Percentiles rank a stretch among this genome's conserved stretches.
Conservation (phyloP, 2,797 vertebrate species). For the Lithobates sylvaticus region DNA sequence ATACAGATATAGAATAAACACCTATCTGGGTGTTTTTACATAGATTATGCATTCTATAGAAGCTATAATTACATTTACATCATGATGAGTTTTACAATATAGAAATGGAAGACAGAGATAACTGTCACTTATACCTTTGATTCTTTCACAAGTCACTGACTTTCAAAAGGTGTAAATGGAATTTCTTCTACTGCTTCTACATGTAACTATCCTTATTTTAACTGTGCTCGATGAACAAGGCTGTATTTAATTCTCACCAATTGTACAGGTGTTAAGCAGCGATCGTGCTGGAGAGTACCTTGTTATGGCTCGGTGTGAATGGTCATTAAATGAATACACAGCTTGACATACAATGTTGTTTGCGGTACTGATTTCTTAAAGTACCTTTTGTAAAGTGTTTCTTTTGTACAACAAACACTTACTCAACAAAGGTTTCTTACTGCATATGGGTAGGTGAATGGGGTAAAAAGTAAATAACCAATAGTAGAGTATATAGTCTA, state of each 20-base stretch:
- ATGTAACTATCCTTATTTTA: slow-evolving; percentile 40
- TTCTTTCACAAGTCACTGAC: slow-evolving; percentile 24
- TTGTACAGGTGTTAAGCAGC: slow-evolving; percentile 41
- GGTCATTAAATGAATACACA: slow-evolving; percentile 28
- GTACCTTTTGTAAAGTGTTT: no score
- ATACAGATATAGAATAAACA: no score
- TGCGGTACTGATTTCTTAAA: not conserved
- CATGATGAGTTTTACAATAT: slow-evolving; percentile 9
- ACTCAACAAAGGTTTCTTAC: no score
- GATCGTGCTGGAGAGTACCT: not conserved
- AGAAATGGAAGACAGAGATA: slow-evolving; percentile 8
- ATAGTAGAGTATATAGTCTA: no score
- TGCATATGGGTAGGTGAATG: no score
- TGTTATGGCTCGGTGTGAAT: slow-evolving; percentile 18
- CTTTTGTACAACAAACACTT: slow-evolving; percentile 1
- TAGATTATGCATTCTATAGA: not conserved
- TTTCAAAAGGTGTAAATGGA: slow-evolving; percentile 36
- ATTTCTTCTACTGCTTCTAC: slow-evolving; percentile 17
- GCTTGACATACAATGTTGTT: not conserved
- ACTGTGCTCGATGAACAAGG: slow-evolving; percentile 44
- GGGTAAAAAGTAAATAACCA: no score
- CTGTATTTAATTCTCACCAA: slow-evolving; percentile 48
- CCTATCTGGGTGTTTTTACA: no score
- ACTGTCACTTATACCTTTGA: slow-evolving; percentile 27
- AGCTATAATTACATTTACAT: not conserved